Conservation (phyloP, 1,140 invertebrate species). For the Brachionus sp. region DNA sequence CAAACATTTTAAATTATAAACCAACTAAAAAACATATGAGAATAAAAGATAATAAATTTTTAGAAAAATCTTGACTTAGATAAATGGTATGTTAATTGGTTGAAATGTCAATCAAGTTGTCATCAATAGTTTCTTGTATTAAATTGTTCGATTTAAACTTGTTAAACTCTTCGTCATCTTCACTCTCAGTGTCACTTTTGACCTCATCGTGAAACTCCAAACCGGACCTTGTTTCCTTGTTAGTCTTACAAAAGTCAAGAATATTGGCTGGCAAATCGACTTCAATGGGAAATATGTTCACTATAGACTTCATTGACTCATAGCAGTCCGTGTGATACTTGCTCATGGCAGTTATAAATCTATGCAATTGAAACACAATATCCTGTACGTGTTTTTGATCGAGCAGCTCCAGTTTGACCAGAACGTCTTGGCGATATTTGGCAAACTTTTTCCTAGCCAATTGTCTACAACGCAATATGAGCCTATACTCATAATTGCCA, state of each 20-base stretch:
- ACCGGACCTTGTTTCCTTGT: not conserved
- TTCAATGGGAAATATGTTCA: slow-evolving; percentile 87
- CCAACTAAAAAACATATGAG: not conserved
- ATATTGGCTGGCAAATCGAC: slow-evolving; percentile 69
- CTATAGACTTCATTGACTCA: slow-evolving; percentile 67
- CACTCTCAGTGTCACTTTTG: not conserved
- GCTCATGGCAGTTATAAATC: slow-evolving; percentile 73
- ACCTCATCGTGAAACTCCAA: not conserved
- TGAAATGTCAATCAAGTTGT: slow-evolving; percentile 34
- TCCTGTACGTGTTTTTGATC: slow-evolving; percentile 95
- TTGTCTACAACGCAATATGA: slow-evolving; percentile 88
- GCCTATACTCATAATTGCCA: slow-evolving; percentile 95
- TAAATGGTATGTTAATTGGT: not conserved
- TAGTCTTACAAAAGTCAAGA: not conserved
- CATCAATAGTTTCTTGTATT: not conserved
- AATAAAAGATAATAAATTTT: not conserved
- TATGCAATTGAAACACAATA: slow-evolving; percentile 76
- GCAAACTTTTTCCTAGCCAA: slow-evolving; percentile 85
- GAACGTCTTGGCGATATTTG: slow-evolving; percentile 82
- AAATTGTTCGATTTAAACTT: not conserved
- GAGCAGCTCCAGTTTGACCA: slow-evolving; percentile 91
- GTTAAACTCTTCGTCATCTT: not conserved
- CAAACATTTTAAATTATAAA: not conserved
- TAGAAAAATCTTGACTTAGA: not conserved
- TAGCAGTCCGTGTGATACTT: slow-evolving; percentile 69